phyloP scores from a whole-genome alignment of 2,113 vertebrate species.

The Nyctereutes procyonoides region DNA sequence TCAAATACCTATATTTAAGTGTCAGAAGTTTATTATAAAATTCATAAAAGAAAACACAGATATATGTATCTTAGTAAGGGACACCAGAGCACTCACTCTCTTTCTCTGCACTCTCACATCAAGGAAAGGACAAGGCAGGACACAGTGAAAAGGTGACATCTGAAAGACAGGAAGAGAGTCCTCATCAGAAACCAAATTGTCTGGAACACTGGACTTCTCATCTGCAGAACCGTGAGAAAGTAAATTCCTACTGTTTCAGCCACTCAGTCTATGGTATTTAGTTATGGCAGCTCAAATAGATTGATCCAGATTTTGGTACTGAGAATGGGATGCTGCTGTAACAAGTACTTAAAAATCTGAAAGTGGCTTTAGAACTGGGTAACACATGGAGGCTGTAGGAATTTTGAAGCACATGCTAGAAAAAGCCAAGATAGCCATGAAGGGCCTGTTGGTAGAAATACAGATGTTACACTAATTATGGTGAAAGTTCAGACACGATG shows the following conservation, averaged over 20 bases:
- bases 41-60: background rate
- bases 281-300: background rate
- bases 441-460: background rate
- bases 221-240: background rate
- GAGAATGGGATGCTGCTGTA: background rate
- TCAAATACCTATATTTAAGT: background rate
- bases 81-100: background rate
- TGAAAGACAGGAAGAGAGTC: background rate
- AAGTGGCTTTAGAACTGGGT: background rate
- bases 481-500: background rate
- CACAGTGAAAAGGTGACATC: background rate
- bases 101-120: background rate
- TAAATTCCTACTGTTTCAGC: background rate
- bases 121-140: background rate
- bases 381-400: background rate
- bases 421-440: background rate
- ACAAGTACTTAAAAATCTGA: background rate
- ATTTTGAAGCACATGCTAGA: background rate
- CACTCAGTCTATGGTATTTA: background rate
- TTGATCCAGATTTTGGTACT: background rate
- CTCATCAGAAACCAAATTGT: background rate
- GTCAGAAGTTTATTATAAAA: background rate
- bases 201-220: background rate
- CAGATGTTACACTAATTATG: background rate
- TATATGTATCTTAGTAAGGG: background rate